Evolutionary conservation across 2,113 vertebrate species (phyloP).

Genomic region (Bucco capensis): DNA sequence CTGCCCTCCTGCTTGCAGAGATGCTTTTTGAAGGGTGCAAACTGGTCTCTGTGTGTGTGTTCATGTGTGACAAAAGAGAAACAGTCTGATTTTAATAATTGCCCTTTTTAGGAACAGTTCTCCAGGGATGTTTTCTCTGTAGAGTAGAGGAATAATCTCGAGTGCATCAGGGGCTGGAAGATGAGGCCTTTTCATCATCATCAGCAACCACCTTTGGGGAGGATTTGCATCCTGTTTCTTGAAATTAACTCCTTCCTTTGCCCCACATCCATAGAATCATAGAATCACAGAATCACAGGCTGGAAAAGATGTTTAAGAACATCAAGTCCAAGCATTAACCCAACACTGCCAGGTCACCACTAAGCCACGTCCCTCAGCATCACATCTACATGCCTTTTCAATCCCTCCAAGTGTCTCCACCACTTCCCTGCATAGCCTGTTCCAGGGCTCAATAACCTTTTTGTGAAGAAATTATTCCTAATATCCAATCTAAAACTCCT

Average conservation of each 20-base stretch:
- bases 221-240: not conserved
- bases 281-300: not conserved
- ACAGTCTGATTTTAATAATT: not conserved
- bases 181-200: not conserved
- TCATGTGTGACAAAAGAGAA: not conserved
- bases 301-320: not conserved
- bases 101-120: not conserved
- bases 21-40: rapidly evolving
- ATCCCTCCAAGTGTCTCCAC: too few relatives aligned
- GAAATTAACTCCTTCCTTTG: not conserved
- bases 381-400: too few relatives aligned
- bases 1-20: not conserved
- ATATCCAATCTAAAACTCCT: too few relatives aligned
- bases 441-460: too few relatives aligned
- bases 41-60: not conserved
- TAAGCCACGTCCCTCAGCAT: too few relatives aligned
- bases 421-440: too few relatives aligned
- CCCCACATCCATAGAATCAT: not conserved
- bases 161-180: rapidly evolving
- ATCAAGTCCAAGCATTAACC: not conserved
- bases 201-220: not conserved
- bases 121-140: not conserved
- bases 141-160: not conserved
- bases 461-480: too few relatives aligned
- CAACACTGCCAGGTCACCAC: not conserved